Evolutionary conservation across 2,888 invertebrate genomes (phyloP).

Genomic region (Nomada lathburiana): DNA sequence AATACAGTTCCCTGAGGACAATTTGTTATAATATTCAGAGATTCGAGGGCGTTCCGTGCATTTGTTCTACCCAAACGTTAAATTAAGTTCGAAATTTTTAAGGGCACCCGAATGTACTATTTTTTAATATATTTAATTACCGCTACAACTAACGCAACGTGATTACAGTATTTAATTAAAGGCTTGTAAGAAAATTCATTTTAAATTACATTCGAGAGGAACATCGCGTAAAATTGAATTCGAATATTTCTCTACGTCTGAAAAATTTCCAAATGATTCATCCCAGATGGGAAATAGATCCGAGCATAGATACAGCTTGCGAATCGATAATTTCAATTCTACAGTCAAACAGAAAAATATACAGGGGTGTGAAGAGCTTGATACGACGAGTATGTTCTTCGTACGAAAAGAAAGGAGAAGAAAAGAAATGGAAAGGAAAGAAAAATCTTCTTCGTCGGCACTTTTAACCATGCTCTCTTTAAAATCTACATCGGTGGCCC

Average conservation of each 20-base stretch:
- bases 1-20: not conserved
- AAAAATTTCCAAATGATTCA: not conserved
- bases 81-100: too few species aligned
- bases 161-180: too few species aligned
- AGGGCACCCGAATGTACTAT: too few species aligned
- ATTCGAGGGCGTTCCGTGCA: too few species aligned
- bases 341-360: slow-evolving; percentile 16
- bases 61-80: too few species aligned
- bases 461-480: not conserved
- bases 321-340: not conserved
- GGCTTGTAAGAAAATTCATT: too few species aligned
- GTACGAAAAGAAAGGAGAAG: not conserved
- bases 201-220: too few species aligned
- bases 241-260: too few species aligned
- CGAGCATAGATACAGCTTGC: not conserved
- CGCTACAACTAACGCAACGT: too few species aligned
- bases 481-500: slow-evolving; percentile 23
- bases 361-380: slow-evolving; percentile 1
- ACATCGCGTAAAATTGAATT: not conserved
- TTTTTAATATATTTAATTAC: too few species aligned
- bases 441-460: not conserved
- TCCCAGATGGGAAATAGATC: not conserved
- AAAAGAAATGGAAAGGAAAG: not conserved
- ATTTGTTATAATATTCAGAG: not conserved
- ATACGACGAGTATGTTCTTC: not conserved